Evolutionary conservation across 2,888 invertebrate genomes (phyloP).

Genomic region (Amblyjoppa fuscipennis): DNA sequence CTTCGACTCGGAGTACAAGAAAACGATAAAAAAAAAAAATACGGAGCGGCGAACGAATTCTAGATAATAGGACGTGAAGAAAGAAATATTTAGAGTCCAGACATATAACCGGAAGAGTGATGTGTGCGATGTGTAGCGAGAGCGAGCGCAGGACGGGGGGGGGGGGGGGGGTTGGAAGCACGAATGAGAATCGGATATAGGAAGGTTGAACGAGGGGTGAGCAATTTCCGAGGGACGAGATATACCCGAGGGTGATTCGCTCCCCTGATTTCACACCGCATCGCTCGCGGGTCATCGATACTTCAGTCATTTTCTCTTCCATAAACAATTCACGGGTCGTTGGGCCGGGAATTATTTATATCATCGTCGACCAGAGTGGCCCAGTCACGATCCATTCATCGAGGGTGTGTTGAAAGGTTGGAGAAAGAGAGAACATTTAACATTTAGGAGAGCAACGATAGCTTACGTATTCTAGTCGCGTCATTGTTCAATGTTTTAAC

Average conservation of each 20-base stretch:
- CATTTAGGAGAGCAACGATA: no score
- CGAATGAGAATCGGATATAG: constrained; percentile 46
- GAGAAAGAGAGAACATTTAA: background rate
- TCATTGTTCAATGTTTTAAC: no score
- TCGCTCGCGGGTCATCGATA: constrained; percentile 36
- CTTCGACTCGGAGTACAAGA: no score
- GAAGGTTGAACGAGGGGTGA: constrained; percentile 50
- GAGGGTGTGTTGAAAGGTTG: background rate
- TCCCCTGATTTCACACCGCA: constrained; percentile 31
- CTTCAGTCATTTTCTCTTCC: constrained; percentile 18
- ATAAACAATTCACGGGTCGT: constrained; percentile 8
- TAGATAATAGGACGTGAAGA: background rate
- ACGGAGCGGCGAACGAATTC: background rate
- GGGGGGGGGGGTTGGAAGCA: background rate
- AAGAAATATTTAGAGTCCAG: constrained; percentile 7
- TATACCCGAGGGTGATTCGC: constrained; percentile 33
- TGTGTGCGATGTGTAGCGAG: constrained; percentile 33
- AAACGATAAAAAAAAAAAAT: background rate
- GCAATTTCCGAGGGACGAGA: constrained; percentile 44
- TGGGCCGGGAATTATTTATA: constrained; percentile 33
- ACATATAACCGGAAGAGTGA: background rate
- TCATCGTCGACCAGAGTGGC: background rate
- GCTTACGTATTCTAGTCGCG: no score
- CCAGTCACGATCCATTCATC: constrained; percentile 14
- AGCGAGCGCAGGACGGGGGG: background rate